Percentiles rank a stretch among this genome's conserved stretches.
Conservation (phyloP, 2,888 invertebrate genomes). For the Drosophila lutescens region DNA sequence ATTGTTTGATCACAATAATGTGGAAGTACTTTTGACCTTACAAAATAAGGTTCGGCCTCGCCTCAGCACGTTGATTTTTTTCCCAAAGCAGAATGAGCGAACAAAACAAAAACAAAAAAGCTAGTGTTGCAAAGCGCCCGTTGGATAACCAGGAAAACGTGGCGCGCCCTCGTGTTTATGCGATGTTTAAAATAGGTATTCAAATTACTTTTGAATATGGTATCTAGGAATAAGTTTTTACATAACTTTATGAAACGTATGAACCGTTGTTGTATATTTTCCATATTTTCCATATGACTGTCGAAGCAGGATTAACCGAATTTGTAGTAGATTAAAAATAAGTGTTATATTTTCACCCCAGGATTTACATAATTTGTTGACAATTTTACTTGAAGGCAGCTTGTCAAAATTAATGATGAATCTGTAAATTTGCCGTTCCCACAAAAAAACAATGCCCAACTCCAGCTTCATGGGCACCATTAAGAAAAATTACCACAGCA, state of each 20-base stretch:
- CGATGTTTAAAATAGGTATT: conserved; percentile 25
- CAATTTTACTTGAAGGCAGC: neutral
- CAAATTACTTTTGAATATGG: neutral
- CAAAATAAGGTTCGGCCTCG: neutral
- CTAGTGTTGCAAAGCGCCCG: conserved; percentile 27
- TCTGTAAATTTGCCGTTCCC: neutral
- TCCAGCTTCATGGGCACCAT: neutral
- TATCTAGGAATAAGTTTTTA: no score
- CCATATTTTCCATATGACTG: no score
- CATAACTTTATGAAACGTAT: no score
- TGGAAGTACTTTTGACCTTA: neutral
- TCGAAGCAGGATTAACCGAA: no score
- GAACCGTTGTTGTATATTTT: no score
- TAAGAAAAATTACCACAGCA: neutral
- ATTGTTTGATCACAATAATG: neutral
- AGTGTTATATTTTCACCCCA: no score
- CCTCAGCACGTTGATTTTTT: conserved; percentile 58
- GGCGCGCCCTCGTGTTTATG: conserved; percentile 18
- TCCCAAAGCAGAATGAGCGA: conserved; percentile 31
- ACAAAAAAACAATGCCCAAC: neutral
- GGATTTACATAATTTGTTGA: neutral
- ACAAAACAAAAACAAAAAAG: conserved; percentile 54
- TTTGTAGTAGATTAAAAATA: no score
- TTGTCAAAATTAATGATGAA: neutral
- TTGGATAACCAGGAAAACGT: conserved; percentile 3